phyloP scores from a whole-genome alignment of 2,797 vertebrate species.

The Lutjanus argentimaculatus region DNA sequence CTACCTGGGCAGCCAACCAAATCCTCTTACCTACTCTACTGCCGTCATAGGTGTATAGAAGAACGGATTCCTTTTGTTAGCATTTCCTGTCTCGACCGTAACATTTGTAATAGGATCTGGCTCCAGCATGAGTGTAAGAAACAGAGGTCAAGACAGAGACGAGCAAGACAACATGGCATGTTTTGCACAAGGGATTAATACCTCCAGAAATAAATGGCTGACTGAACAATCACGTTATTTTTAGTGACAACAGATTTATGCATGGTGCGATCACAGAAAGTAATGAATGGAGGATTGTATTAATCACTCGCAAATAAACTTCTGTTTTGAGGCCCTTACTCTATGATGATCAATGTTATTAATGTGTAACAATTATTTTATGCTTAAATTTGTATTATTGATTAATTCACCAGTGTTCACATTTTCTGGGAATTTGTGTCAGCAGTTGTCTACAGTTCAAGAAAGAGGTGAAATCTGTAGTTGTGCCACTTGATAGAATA shows the following conservation, averaged over 20 bases:
- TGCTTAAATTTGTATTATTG: too few species aligned
- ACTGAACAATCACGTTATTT: neutral
- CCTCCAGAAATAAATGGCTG: neutral
- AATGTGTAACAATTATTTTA: too few species aligned
- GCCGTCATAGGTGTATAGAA: constrained; percentile 60
- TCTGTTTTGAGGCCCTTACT: too few species aligned
- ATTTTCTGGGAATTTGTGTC: too few species aligned
- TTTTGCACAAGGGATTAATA: constrained; percentile 7
- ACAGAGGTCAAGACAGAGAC: constrained; percentile 37
- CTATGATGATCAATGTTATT: too few species aligned
- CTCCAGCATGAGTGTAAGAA: constrained; percentile 21
- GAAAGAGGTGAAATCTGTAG: too few species aligned
- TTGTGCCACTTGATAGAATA: too few species aligned
- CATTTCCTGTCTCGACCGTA: constrained; percentile 63
- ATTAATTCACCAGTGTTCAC: too few species aligned
- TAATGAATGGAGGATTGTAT: neutral
- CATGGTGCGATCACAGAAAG: fast-evolving
- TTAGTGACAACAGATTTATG: neutral
- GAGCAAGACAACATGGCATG: constrained; percentile 19
- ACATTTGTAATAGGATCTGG: constrained; percentile 58
- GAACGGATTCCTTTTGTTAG: constrained; percentile 51
- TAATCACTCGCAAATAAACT: too few species aligned
- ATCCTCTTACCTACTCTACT: constrained; percentile 81
- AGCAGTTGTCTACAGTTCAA: too few species aligned
- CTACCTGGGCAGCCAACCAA: constrained; percentile 69